A percentile compares a stretch with the other conserved stretches of the same genome.
Evolutionary conservation across 2,888 invertebrate genomes (phyloP).

Genomic region (Ephialtes manifestator): DNA sequence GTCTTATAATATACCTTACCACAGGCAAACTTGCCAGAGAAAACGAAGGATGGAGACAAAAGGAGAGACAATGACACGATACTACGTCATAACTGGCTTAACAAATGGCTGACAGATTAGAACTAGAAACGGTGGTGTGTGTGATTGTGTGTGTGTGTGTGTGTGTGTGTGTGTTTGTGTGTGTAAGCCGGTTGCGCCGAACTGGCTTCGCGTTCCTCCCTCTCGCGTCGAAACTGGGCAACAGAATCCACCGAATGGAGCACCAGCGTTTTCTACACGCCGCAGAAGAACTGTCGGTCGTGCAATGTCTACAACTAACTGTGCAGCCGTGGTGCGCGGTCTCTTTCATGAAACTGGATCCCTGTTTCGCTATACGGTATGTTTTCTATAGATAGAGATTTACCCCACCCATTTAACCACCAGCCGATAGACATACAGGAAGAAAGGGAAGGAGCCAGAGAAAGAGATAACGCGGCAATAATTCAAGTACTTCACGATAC

Average conservation of each 20-base stretch:
- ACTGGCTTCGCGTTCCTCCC: slow-evolving; percentile 50
- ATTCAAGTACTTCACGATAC: slow-evolving; percentile 83
- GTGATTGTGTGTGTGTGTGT: slow-evolving; percentile 46
- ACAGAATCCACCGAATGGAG: slow-evolving; percentile 43
- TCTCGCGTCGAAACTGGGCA: slow-evolving; percentile 59
- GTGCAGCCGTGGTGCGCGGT: slow-evolving; percentile 74
- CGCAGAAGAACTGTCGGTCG: slow-evolving; percentile 34
- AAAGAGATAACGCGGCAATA: slow-evolving; percentile 83
- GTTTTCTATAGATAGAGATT: slow-evolving; percentile 55
- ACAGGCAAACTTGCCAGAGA: slow-evolving; percentile 14
- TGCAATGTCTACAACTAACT: not conserved
- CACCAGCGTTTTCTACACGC: slow-evolving; percentile 33
- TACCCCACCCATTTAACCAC: slow-evolving; percentile 76
- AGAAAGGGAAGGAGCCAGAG: slow-evolving; percentile 61
- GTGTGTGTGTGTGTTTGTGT: slow-evolving; percentile 54
- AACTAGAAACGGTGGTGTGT: slow-evolving; percentile 80
- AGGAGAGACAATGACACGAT: slow-evolving; percentile 33
- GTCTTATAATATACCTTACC: slow-evolving; percentile 16
- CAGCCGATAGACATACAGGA: not conserved
- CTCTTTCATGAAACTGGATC: slow-evolving; percentile 85
- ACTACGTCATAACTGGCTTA: slow-evolving; percentile 81
- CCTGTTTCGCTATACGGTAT: slow-evolving; percentile 66
- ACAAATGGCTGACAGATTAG: slow-evolving; percentile 85
- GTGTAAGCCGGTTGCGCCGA: slow-evolving; percentile 47
- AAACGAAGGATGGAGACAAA: slow-evolving; percentile 29